Base-by-base conservation (phyloP, 92 coral and sea anemone species). In the Zoanthus gigantus region DNA sequence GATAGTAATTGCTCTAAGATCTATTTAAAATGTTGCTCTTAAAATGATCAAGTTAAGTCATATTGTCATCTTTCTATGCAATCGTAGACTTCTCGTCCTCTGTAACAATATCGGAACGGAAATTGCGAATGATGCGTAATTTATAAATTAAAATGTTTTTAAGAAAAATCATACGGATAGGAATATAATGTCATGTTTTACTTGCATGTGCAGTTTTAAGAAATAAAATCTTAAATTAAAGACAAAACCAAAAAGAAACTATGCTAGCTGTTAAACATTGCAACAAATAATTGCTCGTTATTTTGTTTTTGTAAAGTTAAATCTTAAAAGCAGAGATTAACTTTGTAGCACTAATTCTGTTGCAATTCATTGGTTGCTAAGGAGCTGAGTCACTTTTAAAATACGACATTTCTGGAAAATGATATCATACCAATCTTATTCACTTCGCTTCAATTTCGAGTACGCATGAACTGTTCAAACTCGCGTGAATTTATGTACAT, bases 351-450 rank as follows among this genome's bases (percentile, higher is more conserved):
- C 31, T 48, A 66, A 32, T 3, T 14, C 56, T n/a, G 72, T 46
- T 37, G 34, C 50, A 10, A 58, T 32, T 32, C 6, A 54, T 42
- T 48, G 18, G 85, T 81, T 81, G 85, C 85, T 53, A 65, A 81
- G 85, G 29, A 65, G 85, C 56, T 63, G 16, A 65, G 11, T 46
- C 34, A 74, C 45, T 13, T 63, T 48, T 3, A 66, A 81, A 81
- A 66, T 65, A 81, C 75, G 76, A 60, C 85, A 71, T 47, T 81
- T 67, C 58, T 81, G 17, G 66, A 67, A 10, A 56, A 47, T 81
- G 85, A 81, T 65, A 68, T 81, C 75, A 81, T 66, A 9, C 45
- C 10, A n/a, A 77, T 15, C 15, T 11, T 5, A 14, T 5, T 17
- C n/a, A 14, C 46, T 76, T 48, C 12, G 28, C 10, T 30, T 32